Evolutionary conservation across 2,797 vertebrate species (phyloP), one percentile per base, ranked within the genome.

Genomic region (Scomberomorus guttatus): DNA sequence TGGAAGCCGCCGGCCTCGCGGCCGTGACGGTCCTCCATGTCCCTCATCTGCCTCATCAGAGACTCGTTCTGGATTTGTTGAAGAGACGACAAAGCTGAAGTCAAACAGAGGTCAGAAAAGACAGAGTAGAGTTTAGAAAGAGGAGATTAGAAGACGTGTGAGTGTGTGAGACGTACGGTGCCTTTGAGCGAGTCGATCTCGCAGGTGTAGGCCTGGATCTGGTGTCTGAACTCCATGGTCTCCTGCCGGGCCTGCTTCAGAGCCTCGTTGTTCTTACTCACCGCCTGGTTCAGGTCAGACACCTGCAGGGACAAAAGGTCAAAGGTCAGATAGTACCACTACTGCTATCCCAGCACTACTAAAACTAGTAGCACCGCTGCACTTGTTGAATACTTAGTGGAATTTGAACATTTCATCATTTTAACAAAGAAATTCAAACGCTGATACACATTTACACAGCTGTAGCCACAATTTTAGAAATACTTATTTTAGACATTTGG

Each of bases 131-230:
- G 29, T 5, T 29, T n/a, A n/a, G n/a, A n/a, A n/a, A 29, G 29
- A n/a, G 22, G 9, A 4, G 24, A 8, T 50, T 11, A 39, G n/a
- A 44, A 18, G 24, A 13, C 20, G 46, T 57, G 52, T 58, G 44
- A 27, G 51, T 25, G 71, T 37, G 70, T 48, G 61, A 5, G 55
- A 83, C 79, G 77, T 90, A 99, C 98, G 0, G 96, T 97, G 92
- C 98, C 98, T 92, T 99, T 99, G 75, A 99, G 97, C 0, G 98
- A 96, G 32, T 99, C 97, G 0, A 99, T 97, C 94, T 99, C 98
- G 0, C 98, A 99, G 91, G 97, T 98, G 93, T 97, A 98, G 84
- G 97, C 96, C 91, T 99, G 98, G 92, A 99, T 97, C 95, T 99
- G 98, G 93, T 98, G 98, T 50, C 98, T 94, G 93, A 96, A 99